Evolutionary conservation across 2,797 vertebrate genomes (phyloP).

Genomic region (Falco concolor): DNA sequence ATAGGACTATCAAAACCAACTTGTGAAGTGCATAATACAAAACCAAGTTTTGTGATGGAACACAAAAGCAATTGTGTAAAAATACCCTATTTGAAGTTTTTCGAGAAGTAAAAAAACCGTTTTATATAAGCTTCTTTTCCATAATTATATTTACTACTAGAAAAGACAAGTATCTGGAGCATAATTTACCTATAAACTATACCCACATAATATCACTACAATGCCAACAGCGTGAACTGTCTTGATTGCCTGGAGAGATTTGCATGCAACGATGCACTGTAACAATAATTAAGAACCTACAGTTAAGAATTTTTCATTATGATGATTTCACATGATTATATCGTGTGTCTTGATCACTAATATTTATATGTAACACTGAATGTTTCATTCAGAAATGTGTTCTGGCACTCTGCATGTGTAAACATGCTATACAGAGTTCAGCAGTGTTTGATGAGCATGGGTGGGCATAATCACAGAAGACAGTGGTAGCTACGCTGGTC

Average conservation of each 20-base stretch:
- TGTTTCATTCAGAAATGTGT: slow-evolving; percentile 11
- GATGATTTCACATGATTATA: not conserved
- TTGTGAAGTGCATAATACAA: not conserved
- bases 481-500: not conserved
- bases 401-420: not conserved
- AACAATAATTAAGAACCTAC: slow-evolving; percentile 34
- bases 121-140: not conserved
- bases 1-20: not conserved
- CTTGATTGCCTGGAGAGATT: not conserved
- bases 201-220: not conserved
- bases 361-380: not conserved
- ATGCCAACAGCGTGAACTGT: not conserved
- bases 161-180: not conserved
- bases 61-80: not conserved
- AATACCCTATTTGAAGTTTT: not conserved
- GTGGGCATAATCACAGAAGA: not conserved
- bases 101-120: not conserved
- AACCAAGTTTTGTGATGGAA: not conserved
- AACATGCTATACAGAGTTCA: not conserved
- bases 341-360: not conserved
- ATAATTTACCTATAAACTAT: not conserved
- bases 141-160: not conserved
- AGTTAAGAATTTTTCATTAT: slow-evolving; percentile 40
- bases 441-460: not conserved
- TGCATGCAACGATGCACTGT: not conserved